phyloP scores from a whole-genome alignment of 2,113 vertebrate genomes.

The Mobula hypostoma region DNA sequence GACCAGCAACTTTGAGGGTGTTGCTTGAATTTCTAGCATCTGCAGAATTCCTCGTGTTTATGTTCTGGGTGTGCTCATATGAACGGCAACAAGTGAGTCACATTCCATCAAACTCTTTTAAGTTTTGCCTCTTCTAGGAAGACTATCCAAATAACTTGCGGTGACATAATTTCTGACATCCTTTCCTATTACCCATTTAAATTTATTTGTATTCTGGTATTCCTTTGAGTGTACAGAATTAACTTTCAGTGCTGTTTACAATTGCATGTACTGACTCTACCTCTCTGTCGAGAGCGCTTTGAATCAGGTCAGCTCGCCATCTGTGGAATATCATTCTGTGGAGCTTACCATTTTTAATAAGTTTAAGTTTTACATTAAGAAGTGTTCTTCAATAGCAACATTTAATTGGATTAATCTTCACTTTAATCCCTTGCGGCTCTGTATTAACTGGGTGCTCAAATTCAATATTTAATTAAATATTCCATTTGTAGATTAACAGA shows the following conservation, averaged over 20 bases:
- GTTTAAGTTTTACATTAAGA: slow-evolving; percentile 17
- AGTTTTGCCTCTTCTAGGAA: no score
- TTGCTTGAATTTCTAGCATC: no score
- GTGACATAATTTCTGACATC: neutral
- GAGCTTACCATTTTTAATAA: slow-evolving; percentile 31
- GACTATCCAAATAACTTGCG: neutral
- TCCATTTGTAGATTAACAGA: slow-evolving; percentile 4
- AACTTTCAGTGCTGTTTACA: neutral
- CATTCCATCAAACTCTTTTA: no score
- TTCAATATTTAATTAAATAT: slow-evolving; percentile 23
- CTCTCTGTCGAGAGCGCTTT: neutral
- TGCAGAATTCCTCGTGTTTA: no score
- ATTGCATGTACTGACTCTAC: neutral
- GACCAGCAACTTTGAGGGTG: no score
- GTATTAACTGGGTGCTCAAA: slow-evolving; percentile 24
- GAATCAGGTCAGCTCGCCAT: slow-evolving; percentile 3
- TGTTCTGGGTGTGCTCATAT: no score
- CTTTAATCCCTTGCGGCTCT: slow-evolving; percentile 19
- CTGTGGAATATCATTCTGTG: slow-evolving; percentile 21
- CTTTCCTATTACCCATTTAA: neutral
- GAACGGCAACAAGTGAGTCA: no score
- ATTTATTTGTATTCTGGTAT: neutral
- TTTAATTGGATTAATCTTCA: slow-evolving; percentile 34
- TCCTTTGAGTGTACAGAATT: neutral
- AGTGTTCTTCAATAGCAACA: neutral